Base-by-base conservation (phyloP, 2,797 vertebrate genomes). In the Oreonectes daqikongensis region DNA sequence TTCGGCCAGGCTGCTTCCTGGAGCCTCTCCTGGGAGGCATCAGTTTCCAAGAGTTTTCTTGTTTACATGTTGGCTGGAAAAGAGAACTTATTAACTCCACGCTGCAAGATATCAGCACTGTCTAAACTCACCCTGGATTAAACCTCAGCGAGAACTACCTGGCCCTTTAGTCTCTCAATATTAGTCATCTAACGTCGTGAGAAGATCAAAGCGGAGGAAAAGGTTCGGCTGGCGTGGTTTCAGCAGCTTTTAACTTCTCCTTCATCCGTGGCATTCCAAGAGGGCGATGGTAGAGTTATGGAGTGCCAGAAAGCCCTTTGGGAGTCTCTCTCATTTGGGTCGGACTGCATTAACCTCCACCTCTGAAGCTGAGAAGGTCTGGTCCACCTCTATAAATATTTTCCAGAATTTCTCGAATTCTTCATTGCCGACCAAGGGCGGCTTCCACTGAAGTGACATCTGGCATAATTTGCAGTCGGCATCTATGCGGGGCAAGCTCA, bases 381-480 rank as follows among this genome's bases (percentile, higher is more conserved):
- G 78, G 86, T 44, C 84, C 86, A 71, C 67, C 86, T 92, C 83
- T 80, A 84, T 88, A 92, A 92, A 92, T 93, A 91, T 93, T 90
- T 91, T 87, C 78, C 86, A 88, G 89, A 92, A 89, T 91, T 88
- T 92, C 90, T 92, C 61, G 68, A 88, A 89, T 86, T 94, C 88
- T 88, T 93, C 84, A 83, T 88, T 86, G 82, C 82, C 79, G 84
- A 80, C 79, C 81, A 2, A 85, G 81, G 70, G 59, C 68, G 6
- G 81, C 82, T 80, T 87, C 83, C 71, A 60, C 79, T 89, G 88
- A 90, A 82, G 88, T 90, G 87, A 91, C 88, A 92, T 92, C 85
- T 89, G 92, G 86, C 84, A 78, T 85, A 89, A 90, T 90, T 90
- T 90, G 90, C 75, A 83, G 86, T 83, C 68, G 72, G 75, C 65